Evolutionary conservation across 2,113 vertebrate species (phyloP).

Genomic region (Terrapene triunguis): DNA sequence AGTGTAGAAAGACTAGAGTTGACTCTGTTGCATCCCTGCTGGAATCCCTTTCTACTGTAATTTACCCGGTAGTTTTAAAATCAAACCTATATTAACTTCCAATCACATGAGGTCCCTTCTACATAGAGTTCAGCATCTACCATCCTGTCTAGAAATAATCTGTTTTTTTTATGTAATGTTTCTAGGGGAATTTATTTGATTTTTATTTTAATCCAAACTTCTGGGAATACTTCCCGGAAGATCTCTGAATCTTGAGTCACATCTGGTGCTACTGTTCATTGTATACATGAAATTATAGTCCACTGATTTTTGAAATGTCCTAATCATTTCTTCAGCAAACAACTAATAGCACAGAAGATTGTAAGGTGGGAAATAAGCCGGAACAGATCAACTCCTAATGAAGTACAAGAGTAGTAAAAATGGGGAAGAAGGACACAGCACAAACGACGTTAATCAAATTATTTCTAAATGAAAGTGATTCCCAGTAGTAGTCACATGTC

Average conservation of each 20-base stretch:
- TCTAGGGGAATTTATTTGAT: neutral
- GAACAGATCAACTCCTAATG: neutral
- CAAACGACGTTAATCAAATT: neutral
- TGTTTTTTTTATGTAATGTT: slow-evolving; percentile 18
- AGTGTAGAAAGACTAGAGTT: neutral
- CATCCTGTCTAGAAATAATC: slow-evolving; percentile 48
- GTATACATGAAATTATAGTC: slow-evolving; percentile 22
- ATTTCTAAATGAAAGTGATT: neutral
- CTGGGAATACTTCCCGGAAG: slow-evolving; percentile 28
- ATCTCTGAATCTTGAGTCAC: slow-evolving; percentile 48
- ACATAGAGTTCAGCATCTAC: neutral
- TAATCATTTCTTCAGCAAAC: slow-evolving; percentile 53
- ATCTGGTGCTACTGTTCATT: slow-evolving; percentile 11
- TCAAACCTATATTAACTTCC: neutral
- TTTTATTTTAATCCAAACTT: slow-evolving; percentile 54
- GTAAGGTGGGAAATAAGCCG: neutral
- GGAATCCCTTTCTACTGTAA: slow-evolving; percentile 3
- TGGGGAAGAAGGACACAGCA: neutral
- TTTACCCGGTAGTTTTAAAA: neutral
- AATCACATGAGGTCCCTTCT: neutral
- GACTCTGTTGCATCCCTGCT: neutral
- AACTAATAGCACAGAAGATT: neutral
- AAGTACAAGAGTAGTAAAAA: neutral
- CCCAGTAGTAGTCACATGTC: neutral
- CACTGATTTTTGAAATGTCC: neutral